Conservation (phyloP, 2,797 vertebrate genomes). For the Pampus argenteus region DNA sequence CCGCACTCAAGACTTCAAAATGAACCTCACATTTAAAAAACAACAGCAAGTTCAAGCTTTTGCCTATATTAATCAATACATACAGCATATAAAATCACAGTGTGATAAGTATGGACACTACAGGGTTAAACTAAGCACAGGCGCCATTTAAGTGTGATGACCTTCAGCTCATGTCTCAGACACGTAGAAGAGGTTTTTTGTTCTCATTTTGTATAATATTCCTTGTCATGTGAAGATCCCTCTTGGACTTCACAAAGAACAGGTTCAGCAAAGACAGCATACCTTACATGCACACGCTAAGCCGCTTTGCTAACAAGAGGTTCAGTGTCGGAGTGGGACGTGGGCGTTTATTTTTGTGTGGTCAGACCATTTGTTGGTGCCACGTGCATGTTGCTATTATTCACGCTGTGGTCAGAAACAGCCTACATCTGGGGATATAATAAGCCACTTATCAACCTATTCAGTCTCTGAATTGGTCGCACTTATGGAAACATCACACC, state of each 20-base stretch:
- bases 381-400: conserved; percentile 52
- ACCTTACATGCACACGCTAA: conserved; percentile 32
- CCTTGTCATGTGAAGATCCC: conserved; percentile 6
- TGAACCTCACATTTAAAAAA: not conserved
- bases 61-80: not conserved
- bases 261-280: conserved; percentile 22
- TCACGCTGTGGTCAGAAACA: conserved; percentile 34
- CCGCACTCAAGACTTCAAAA: conserved; percentile 1
- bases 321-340: conserved; percentile 40
- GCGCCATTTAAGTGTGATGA: not conserved
- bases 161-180: conserved; percentile 24
- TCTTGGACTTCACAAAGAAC: conserved; percentile 31
- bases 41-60: conserved; percentile 6
- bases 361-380: conserved; percentile 48
- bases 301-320: conserved; percentile 47
- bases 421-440: conserved; percentile 40
- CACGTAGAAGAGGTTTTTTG: not conserved
- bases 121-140: not conserved
- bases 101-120: not conserved
- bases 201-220: conserved; percentile 20
- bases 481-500: conserved; percentile 16
- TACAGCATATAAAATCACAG: not conserved
- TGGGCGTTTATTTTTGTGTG: conserved; percentile 59
- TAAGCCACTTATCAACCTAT: conserved; percentile 49
- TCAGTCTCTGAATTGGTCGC: conserved; percentile 25